A percentile compares a stretch with the other conserved stretches of the same genome.
Evolutionary conservation across 2,888 invertebrate genomes (phyloP).

Genomic region (Drosophila buzzatii): DNA sequence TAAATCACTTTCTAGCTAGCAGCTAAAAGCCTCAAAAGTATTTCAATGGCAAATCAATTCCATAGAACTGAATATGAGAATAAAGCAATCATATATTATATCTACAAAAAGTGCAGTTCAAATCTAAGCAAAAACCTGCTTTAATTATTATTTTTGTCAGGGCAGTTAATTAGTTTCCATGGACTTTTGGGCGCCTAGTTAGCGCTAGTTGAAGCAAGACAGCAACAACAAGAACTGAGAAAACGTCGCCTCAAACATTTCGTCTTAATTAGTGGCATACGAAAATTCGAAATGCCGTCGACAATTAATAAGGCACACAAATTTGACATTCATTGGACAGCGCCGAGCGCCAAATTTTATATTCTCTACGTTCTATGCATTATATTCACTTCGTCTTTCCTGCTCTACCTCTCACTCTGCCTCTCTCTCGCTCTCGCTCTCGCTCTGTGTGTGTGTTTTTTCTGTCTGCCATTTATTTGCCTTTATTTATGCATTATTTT

Average conservation of each 20-base stretch:
- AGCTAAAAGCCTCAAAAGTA: too few relatives aligned
- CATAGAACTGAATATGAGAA: background rate
- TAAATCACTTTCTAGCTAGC: too few relatives aligned
- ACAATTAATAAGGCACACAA: conserved; percentile 76
- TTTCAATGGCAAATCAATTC: too few relatives aligned
- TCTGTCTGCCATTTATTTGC: conserved; percentile 71
- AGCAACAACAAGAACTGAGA: background rate
- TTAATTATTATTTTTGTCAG: conserved; percentile 24
- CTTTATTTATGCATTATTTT: conserved; percentile 79
- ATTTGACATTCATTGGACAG: conserved; percentile 74
- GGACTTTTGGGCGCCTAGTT: conserved; percentile 21
- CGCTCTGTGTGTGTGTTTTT: background rate
- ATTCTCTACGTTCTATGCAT: conserved; percentile 33
- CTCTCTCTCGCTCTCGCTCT: background rate
- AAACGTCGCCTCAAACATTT: conserved; percentile 57
- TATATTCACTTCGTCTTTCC: conserved; percentile 14
- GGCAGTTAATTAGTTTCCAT: conserved; percentile 59
- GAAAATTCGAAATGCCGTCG: conserved; percentile 52
- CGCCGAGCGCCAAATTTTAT: conserved; percentile 44
- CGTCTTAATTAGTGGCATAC: conserved; percentile 69
- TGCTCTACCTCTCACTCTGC: background rate
- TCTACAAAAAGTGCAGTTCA: background rate
- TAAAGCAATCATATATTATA: background rate
- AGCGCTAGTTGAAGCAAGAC: conserved; percentile 44
- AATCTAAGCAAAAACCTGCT: background rate